Evolutionary conservation across 2,888 invertebrate species (phyloP).

Genomic region (Xanthia icteritia): DNA sequence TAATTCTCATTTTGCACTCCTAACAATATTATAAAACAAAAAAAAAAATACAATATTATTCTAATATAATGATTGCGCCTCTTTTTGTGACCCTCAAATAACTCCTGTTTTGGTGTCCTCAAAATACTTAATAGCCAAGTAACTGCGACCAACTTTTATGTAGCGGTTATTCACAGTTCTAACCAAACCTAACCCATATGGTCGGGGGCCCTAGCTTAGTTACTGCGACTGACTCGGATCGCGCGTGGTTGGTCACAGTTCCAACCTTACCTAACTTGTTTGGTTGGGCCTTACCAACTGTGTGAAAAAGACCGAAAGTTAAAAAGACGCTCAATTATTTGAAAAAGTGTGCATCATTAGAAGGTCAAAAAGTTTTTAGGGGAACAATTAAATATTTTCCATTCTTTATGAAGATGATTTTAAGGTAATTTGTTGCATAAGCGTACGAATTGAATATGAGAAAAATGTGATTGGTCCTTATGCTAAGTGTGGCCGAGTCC

Average conservation of each 20-base stretch:
- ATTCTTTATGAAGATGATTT: neutral
- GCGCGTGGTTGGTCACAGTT: too few species aligned
- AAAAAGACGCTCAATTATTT: neutral
- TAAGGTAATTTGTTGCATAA: neutral
- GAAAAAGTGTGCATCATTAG: neutral
- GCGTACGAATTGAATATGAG: neutral
- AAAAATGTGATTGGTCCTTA: constrained; percentile 3
- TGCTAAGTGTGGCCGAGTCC: neutral
- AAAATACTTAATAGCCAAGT: neutral
- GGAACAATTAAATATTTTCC: neutral
- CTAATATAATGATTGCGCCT: neutral
- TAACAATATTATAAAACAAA: neutral
- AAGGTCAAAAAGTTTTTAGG: too few species aligned
- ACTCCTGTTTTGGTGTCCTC: neutral
- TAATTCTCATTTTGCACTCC: neutral
- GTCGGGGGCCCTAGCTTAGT: too few species aligned
- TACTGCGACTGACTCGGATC: too few species aligned
- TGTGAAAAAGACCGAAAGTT: neutral
- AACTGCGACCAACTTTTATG: neutral
- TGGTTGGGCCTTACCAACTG: too few species aligned
- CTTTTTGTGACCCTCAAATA: neutral
- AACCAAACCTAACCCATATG: neutral
- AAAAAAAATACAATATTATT: too few species aligned
- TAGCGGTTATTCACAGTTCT: neutral
- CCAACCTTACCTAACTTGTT: too few species aligned